Conservation (phyloP, 1,140 invertebrate species). For the Bombus sibiricus region DNA sequence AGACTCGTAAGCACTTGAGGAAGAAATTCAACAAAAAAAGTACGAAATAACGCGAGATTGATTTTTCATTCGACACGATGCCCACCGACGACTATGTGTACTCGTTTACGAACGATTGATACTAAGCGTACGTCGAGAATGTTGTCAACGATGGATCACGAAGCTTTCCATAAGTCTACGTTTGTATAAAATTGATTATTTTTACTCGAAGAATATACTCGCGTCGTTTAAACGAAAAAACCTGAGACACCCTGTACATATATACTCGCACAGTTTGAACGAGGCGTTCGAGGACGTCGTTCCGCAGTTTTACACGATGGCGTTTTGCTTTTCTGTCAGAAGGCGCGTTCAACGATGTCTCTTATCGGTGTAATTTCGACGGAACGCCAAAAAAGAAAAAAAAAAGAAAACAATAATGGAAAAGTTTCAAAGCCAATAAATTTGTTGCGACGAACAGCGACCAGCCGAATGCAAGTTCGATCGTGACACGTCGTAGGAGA, state of each 20-base stretch:
- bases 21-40: neutral
- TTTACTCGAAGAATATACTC: neutral
- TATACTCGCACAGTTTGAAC: conserved; percentile 29
- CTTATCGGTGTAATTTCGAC: neutral
- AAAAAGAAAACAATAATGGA: neutral
- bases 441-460: neutral
- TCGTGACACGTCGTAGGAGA: neutral
- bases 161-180: too few species aligned
- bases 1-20: neutral
- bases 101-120: neutral
- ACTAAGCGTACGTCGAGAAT: neutral
- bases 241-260: conserved; percentile 15
- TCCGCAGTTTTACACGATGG: conserved; percentile 40
- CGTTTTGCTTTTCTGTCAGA: neutral
- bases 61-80: neutral
- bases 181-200: neutral
- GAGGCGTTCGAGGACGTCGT: conserved; percentile 16
- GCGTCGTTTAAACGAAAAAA: neutral
- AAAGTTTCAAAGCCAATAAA: conserved; percentile 1
- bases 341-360: neutral
- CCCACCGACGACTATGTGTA: too few species aligned
- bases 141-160: neutral
- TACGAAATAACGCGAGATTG: neutral
- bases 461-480: neutral
- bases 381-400: conserved; percentile 6